phyloP scores from a whole-genome alignment of 2,113 vertebrate genomes.

The Uria aalge region DNA sequence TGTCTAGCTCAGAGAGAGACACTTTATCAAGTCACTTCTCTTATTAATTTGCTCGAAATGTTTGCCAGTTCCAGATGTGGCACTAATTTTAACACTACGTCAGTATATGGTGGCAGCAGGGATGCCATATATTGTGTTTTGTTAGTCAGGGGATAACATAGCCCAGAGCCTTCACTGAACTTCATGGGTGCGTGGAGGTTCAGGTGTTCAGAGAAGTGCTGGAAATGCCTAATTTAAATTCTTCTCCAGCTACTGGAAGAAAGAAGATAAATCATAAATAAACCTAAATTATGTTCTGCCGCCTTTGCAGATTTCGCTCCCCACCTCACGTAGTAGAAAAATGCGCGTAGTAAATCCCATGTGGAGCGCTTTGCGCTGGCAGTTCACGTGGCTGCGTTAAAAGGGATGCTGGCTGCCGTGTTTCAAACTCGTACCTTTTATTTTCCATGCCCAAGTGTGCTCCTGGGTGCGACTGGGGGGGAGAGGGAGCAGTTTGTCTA shows the following conservation, averaged over 20 bases:
- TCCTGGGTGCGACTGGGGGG: background rate
- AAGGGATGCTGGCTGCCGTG: background rate
- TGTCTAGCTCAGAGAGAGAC: background rate
- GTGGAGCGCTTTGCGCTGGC: background rate
- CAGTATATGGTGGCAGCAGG: background rate
- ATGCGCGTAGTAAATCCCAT: constrained; percentile 30
- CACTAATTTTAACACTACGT: background rate
- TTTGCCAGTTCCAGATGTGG: background rate
- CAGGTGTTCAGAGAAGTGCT: background rate
- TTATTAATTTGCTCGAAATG: background rate
- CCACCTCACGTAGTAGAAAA: background rate
- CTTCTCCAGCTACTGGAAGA: background rate
- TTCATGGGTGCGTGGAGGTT: background rate
- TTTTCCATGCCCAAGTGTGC: background rate
- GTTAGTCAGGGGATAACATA: background rate
- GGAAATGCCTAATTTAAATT: constrained; percentile 21
- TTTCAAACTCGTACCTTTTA: background rate
- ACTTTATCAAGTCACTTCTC: background rate
- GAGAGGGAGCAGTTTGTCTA: background rate
- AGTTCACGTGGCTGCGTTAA: background rate
- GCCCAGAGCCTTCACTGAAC: background rate
- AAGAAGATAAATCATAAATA: constrained; percentile 56
- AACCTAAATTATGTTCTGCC: constrained; percentile 51
- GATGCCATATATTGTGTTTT: background rate
- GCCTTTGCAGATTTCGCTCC: constrained; percentile 4